These are phyloP conservation scores for Rhopalosiphum nymphaeae DNA, from an alignment of 2,888 invertebrate genomes.

Conservation along the genomic window DNA sequence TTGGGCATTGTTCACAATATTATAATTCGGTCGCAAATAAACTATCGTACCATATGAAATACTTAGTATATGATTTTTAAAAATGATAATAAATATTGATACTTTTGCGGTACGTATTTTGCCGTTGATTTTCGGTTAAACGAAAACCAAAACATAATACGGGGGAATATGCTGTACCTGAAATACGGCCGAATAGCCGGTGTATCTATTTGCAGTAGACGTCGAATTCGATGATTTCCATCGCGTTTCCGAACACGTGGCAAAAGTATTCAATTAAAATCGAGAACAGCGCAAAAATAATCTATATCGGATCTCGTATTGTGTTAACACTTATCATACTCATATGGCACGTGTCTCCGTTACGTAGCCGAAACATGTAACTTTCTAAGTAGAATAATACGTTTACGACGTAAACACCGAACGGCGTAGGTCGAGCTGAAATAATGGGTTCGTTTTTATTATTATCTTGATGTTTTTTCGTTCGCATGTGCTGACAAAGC, in stretches of 20 bases:
- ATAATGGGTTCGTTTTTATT: neutral
- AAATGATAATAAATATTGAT: too few relatives aligned
- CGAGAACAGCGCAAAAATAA: neutral
- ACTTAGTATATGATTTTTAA: neutral
- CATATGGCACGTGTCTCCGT: neutral
- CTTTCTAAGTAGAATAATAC: neutral
- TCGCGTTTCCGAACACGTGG: neutral
- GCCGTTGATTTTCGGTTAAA: neutral
- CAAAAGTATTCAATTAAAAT: neutral
- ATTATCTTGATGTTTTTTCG: neutral
- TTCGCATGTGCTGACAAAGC: neutral
- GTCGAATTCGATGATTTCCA: neutral
- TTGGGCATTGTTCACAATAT: neutral
- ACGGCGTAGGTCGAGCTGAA: neutral
- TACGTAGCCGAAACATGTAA: neutral
- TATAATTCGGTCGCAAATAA: neutral
- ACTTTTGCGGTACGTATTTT: neutral
- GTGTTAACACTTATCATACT: neutral
- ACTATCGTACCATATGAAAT: neutral
- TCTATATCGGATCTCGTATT: neutral
- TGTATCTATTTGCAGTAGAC: neutral
- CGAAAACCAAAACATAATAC: neutral
- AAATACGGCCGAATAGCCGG: too few relatives aligned
- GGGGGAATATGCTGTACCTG: too few relatives aligned
- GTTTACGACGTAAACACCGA: neutral